Evolutionary conservation across 92 coral and sea anemone genomes (phyloP), one percentile per base, ranked within the genome.

Genomic region (Heliopora coerulea): DNA sequence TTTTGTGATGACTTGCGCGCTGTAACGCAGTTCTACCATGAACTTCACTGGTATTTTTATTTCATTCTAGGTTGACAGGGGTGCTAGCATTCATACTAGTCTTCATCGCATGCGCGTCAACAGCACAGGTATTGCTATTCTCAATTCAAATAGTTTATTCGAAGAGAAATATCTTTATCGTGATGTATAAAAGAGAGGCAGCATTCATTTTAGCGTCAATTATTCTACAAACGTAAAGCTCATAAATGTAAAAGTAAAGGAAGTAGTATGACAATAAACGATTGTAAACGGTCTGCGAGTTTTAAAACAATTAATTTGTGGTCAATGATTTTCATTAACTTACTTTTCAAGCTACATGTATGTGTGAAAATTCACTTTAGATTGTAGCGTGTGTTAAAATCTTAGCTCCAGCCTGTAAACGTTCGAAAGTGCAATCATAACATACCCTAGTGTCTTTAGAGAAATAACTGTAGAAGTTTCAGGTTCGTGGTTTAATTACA

Each of bases 1-100:
- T 54, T 12, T 4, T 31, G 50, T 31, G 59, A 3, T 70, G 30
- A 24, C 20, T 32, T 44, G 33, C 58, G 62, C 49, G 33, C 32
- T 65, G 25, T 56, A 13, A 11, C 29, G 0, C 13, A 12, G 54
- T 65, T 0, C n/a, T 40, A 8, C 49, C 21, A 65, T 40, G 3
- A 40, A 27, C 25, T 67, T 44, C 33, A 66, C 24, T 5, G 63
- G 37, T 9, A 24, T 31, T 58, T 58, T 2, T 46, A 27, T 49
- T 37, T 67, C 58, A 18, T 25, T 70, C 1, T 54, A 70, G 77
- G 77, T 26, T 70, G 63, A n/a, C 44, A 29, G 76, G 76, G 49
- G 25, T 70, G 61, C 77, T 37, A 70, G 77, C 77, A 54, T 54
- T 70, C 77, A 50, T 70, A 20, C 64, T 70, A 32, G 77, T 70